These are phyloP conservation scores for Ascidia mentula DNA, from an alignment of 23 tunicate species.

Conservation along the genomic window DNA sequence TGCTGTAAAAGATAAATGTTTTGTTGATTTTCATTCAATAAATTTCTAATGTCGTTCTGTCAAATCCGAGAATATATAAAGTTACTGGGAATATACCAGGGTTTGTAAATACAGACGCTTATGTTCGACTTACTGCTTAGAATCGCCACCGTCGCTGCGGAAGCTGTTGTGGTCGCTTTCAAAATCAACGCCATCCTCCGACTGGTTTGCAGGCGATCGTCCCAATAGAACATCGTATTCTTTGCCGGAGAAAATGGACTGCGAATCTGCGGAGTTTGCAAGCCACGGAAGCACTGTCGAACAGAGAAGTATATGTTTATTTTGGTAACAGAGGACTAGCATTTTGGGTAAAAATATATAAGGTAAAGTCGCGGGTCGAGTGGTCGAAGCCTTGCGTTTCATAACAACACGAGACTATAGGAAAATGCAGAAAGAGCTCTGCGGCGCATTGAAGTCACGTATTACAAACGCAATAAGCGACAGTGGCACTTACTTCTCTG, in stretches of 20 bases:
- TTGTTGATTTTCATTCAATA: no score
- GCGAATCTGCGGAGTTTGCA: background rate
- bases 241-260: slow-evolving; percentile 3
- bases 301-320: background rate
- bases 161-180: background rate
- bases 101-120: no score
- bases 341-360: no score
- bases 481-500: background rate
- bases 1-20: slow-evolving; percentile 29
- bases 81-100: no score
- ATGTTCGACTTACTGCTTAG: background rate
- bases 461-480: no score
- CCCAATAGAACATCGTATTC: background rate
- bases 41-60: no score
- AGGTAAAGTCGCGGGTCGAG: background rate
- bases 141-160: background rate
- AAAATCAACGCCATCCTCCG: background rate
- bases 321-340: no score
- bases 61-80: no score
- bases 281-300: background rate
- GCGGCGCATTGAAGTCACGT: background rate
- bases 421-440: background rate
- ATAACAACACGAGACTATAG: background rate
- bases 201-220: background rate
- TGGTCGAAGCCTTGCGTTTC: background rate